Percentiles rank a stretch among this genome's conserved stretches.
Evolutionary conservation across 2,888 invertebrate species (phyloP).

Genomic region (Cancer borealis): DNA sequence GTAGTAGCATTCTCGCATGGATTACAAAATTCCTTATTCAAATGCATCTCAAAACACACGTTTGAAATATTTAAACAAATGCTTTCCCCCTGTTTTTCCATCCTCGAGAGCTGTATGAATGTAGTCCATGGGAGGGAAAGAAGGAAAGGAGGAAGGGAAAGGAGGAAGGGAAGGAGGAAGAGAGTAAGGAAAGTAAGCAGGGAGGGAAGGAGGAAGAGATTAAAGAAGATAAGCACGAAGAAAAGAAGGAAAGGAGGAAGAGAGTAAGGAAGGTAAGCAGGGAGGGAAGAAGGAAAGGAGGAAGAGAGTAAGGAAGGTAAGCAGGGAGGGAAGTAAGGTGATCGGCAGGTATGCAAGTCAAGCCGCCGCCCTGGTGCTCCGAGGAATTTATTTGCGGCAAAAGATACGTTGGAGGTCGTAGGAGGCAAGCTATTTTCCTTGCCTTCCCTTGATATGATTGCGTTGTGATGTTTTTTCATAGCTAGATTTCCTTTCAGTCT

Average conservation of each 20-base stretch:
- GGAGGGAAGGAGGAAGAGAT: not conserved
- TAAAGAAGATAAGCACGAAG: too few relatives aligned
- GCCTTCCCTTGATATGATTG: not conserved
- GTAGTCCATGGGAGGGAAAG: too few relatives aligned
- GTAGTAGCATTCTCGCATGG: not conserved
- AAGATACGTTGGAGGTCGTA: not conserved
- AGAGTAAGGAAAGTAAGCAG: not conserved
- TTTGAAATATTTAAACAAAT: not conserved
- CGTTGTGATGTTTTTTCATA: not conserved
- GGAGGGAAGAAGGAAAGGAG: not conserved
- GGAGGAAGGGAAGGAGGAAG: not conserved
- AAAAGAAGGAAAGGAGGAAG: not conserved
- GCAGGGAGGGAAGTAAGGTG: not conserved
- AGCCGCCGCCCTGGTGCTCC: not conserved
- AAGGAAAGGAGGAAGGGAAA: not conserved
- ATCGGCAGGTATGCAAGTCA: not conserved
- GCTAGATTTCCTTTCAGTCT: not conserved
- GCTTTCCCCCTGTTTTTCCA: not conserved
- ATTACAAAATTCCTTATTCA: too few relatives aligned
- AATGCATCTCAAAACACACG: not conserved
- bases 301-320: not conserved
- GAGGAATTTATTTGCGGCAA: not conserved
- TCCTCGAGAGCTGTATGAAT: too few relatives aligned
- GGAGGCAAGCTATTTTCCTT: not conserved
- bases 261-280: not conserved